Evolutionary conservation across 2,888 invertebrate genomes (phyloP).

Genomic region (Heliconius hortense): DNA sequence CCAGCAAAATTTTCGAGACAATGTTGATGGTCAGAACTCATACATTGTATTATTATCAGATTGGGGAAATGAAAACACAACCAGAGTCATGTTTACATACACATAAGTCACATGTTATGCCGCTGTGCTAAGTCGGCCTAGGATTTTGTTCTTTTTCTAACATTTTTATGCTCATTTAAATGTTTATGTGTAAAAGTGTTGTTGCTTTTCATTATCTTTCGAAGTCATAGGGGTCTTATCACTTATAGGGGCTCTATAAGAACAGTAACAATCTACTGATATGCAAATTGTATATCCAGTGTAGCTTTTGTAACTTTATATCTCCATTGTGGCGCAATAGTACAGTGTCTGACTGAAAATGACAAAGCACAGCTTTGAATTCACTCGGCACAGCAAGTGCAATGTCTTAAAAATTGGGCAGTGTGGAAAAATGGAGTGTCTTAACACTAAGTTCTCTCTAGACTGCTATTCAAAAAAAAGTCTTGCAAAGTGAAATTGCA

Average conservation of each 20-base stretch:
- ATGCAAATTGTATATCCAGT: background rate
- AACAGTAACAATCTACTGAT: slow-evolving; percentile 10
- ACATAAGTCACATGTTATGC: background rate
- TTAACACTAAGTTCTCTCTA: no score
- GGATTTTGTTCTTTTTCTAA: background rate
- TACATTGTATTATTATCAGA: no score
- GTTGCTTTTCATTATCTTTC: slow-evolving; percentile 2
- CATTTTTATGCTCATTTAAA: slow-evolving; percentile 13
- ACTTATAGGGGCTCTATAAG: background rate
- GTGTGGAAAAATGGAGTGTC: no score
- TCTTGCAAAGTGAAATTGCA: no score
- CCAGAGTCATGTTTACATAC: background rate
- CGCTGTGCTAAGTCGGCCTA: background rate
- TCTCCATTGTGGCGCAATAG: no score
- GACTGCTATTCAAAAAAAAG: no score
- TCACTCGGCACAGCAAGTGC: no score
- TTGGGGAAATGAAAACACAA: background rate
- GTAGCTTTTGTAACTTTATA: background rate
- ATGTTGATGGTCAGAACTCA: background rate
- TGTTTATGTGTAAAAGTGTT: background rate
- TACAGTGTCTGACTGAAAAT: no score
- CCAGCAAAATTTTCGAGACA: background rate
- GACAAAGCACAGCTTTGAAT: no score
- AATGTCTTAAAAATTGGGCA: no score
- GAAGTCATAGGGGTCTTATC: slow-evolving; percentile 18